A percentile compares a stretch with the other conserved stretches of the same genome.
Conservation (phyloP, 2,888 invertebrate genomes). For the Laothoe populi region DNA sequence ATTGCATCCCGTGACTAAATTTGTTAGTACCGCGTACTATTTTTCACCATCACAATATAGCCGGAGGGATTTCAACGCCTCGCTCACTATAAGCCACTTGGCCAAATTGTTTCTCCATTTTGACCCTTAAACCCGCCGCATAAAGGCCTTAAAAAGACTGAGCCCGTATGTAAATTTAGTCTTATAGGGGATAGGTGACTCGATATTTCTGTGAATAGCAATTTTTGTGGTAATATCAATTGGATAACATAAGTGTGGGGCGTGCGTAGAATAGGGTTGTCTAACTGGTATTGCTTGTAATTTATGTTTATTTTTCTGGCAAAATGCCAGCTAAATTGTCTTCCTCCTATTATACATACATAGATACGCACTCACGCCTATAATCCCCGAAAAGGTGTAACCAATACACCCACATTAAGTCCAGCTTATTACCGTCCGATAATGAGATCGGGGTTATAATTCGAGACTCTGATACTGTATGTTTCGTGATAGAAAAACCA, state of each 20-base stretch:
- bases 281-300: background rate
- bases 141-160: conserved; percentile 41
- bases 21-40: conserved; percentile 35
- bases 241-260: conserved; percentile 65
- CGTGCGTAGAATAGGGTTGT: conserved; percentile 29
- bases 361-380: no score
- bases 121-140: conserved; percentile 44
- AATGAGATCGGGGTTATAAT: no score
- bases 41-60: conserved; percentile 51
- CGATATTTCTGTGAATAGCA: conserved; percentile 68
- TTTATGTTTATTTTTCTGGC: background rate
- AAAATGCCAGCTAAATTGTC: background rate
- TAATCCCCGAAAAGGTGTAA: no score
- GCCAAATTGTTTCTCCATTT: conserved; percentile 48
- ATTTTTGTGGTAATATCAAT: conserved; percentile 75
- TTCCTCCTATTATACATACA: background rate
- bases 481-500: no score
- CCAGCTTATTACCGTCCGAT: no score
- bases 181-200: conserved; percentile 54
- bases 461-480: no score
- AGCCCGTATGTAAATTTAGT: conserved; percentile 52
- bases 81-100: conserved; percentile 47
- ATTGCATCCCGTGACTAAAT: conserved; percentile 5
- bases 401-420: no score
- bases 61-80: conserved; percentile 45